phyloP scores from a whole-genome alignment of 2,797 vertebrate genomes.

The Gallinago stenura region DNA sequence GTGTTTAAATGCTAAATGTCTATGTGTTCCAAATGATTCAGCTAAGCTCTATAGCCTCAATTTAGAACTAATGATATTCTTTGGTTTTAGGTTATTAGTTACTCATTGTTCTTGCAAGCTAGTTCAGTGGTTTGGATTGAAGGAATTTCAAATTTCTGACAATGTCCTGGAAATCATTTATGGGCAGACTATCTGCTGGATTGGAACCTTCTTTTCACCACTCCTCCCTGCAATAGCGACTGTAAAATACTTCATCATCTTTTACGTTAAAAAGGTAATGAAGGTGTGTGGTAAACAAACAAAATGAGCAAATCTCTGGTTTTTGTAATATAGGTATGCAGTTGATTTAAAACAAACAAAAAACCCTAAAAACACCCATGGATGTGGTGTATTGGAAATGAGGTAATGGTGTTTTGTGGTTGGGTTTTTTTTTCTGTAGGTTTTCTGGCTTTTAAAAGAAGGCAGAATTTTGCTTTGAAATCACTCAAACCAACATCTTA shows the following conservation, averaged over 20 bases:
- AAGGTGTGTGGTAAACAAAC: not conserved
- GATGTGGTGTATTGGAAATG: not conserved
- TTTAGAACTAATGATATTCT: not conserved
- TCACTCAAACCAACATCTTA: not conserved
- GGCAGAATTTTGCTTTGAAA: not conserved
- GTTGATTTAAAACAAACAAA: not conserved
- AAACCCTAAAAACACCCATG: not conserved
- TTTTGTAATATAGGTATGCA: not conserved
- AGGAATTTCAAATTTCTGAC: slow-evolving; percentile 92
- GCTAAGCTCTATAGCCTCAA: not conserved
- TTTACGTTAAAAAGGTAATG: slow-evolving; percentile 95
- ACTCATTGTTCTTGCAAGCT: slow-evolving; percentile 81
- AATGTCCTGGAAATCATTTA: slow-evolving; percentile 94
- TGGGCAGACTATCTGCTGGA: slow-evolving; percentile 98
- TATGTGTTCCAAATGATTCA: not conserved
- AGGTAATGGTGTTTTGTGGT: not conserved
- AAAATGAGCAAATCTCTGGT: not conserved
- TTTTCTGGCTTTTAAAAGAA: not conserved
- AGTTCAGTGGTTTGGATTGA: slow-evolving; percentile 87
- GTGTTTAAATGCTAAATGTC: not conserved
- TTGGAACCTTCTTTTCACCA: slow-evolving; percentile 94
- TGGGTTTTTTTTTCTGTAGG: not conserved
- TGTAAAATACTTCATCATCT: slow-evolving; percentile 92
- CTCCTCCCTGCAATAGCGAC: slow-evolving; percentile 93
- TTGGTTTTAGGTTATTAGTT: slow-evolving; percentile 86